These are phyloP conservation scores for Ceratosolen solmsi DNA, from an alignment of 1,140 invertebrate species.

Conservation along the genomic window DNA sequence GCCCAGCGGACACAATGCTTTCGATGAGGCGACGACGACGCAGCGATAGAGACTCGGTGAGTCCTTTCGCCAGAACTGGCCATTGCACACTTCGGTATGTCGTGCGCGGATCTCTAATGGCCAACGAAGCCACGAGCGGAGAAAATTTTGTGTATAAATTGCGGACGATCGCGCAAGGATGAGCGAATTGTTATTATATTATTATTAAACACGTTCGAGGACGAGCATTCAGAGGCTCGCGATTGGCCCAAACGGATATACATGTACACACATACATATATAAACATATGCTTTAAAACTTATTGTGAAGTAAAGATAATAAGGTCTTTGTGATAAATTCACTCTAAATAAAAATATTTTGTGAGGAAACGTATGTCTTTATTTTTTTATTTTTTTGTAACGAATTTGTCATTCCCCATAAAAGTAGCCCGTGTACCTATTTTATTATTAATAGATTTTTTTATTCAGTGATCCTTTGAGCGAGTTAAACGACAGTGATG, in stretches of 20 bases:
- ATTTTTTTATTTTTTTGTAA: constrained; percentile 2
- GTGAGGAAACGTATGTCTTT: constrained; percentile 37
- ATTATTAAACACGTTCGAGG: background rate
- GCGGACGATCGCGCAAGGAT: background rate
- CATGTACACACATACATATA: background rate
- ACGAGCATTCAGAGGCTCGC: background rate
- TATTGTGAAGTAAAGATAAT: constrained; percentile 20
- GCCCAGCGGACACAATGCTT: constrained; percentile 38
- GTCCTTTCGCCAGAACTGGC: background rate
- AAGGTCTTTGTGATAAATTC: constrained; percentile 32
- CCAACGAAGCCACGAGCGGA: background rate
- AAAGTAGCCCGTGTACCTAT: background rate
- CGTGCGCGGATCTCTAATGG: background rate
- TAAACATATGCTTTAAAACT: constrained; percentile 29
- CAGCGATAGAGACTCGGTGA: background rate
- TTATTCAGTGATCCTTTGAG: too few relatives aligned
- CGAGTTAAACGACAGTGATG: too few relatives aligned
- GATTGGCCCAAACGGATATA: background rate
- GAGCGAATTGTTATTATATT: background rate
- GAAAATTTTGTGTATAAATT: constrained; percentile 23
- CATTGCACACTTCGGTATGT: background rate
- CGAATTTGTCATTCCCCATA: background rate
- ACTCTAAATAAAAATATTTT: constrained; percentile 53
- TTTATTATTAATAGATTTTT: too few relatives aligned
- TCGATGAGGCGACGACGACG: too few relatives aligned